Base-by-base conservation (phyloP, 1,140 invertebrate species). In the Saccostrea cuccullata region DNA sequence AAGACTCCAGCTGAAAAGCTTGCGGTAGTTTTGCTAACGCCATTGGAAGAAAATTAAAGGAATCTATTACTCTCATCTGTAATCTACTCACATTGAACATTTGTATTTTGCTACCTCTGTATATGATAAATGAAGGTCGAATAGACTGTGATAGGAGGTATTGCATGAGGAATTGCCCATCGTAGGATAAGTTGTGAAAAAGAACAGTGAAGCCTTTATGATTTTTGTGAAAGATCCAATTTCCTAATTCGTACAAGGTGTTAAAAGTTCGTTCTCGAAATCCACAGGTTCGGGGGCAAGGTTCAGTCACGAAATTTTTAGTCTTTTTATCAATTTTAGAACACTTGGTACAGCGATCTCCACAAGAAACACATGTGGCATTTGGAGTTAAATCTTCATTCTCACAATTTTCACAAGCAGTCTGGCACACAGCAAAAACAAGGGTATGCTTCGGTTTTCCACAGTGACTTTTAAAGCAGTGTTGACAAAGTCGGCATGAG, bases 211-310 rank as follows among this genome's bases (percentile, higher is more conserved):
- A n/a, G n/a, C n/a, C n/a, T n/a, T n/a, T 70, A 40, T 73, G 64
- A 13, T 60, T 67, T 36, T 86, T 60, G 26, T 60, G 13, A 36
- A 73, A 70, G 3, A 86, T 36, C 60, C 64, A 86, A n/a, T 13
- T 26, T 11, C 86, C 23, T 11, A 87, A 56, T 3, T 87, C 67
- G 12, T 11, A 70, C 20, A 55, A 11, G 15, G 86, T 82, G 9
- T n/a, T 82, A 55, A 88, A 88, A 47, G 86, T 56, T 15, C 55
- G n/a, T 86, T 90, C 88, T 36, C 88, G 67, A 23, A 82, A 77
- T 26, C 86, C 86, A 83, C 89, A 89, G 13, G 64, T 70, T 13
- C 83, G 26, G 12, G 58, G 5, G 73, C 88, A 88, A 13, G 84
- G 87, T 30, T 40, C 17, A 17, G 20, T 20, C 40, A 55, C 85